Conservation (phyloP, 2,797 vertebrate genomes). For the Chiroxiphia lanceolata region DNA sequence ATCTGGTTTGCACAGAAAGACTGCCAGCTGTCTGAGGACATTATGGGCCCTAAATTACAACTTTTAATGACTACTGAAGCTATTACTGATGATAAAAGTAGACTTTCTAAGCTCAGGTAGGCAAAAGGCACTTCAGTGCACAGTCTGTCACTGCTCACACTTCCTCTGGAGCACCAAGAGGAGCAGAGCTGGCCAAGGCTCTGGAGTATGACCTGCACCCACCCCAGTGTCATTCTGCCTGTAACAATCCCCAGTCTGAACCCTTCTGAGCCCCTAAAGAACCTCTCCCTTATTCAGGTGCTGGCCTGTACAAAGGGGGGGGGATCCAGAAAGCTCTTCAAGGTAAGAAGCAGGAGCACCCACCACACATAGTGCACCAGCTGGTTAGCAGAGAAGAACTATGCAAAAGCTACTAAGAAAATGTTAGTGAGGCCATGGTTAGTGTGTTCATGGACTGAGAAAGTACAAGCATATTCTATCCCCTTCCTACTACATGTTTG, state of each 20-base stretch:
- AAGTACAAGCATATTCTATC: neutral
- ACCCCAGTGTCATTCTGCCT: neutral
- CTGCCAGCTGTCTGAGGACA: neutral
- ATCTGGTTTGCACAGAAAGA: neutral
- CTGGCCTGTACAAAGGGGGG: neutral
- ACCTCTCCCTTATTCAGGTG: neutral
- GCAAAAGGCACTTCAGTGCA: neutral
- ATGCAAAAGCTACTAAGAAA: neutral
- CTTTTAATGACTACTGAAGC: neutral
- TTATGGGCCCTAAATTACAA: rapidly evolving
- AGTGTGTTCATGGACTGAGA: neutral
- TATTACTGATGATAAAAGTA: neutral
- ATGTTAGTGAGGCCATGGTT: constrained; percentile 43
- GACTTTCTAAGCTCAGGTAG: neutral
- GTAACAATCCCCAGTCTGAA: neutral
- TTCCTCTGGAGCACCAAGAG: neutral
- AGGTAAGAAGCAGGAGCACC: neutral
- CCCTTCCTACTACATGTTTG: neutral
- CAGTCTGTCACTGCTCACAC: neutral
- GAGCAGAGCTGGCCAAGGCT: neutral
- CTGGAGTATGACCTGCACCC: neutral
- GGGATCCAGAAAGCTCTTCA: neutral
- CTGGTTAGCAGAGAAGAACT: constrained; percentile 44
- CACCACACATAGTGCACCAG: neutral
- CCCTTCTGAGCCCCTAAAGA: neutral